Percentiles rank a stretch among this genome's conserved stretches.
These are phyloP conservation scores for Holothuria scabra DNA, from an alignment of 53 echinoderm and acorn worm genomes.

Conservation along the genomic window DNA sequence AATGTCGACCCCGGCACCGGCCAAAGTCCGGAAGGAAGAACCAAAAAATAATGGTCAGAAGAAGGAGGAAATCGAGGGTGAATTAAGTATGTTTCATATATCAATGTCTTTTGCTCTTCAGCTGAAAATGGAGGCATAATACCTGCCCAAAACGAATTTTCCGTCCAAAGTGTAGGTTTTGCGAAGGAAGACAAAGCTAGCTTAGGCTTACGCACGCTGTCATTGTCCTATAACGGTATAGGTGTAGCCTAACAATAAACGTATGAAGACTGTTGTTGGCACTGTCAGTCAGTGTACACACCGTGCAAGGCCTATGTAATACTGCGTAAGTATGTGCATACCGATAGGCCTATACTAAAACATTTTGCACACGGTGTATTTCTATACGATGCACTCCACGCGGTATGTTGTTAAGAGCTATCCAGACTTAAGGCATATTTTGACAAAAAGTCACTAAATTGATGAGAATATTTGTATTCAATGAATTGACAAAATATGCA, in stretches of 20 bases:
- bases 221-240: conserved; percentile 52
- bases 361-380: too few species aligned
- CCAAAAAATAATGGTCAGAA: conserved; percentile 97
- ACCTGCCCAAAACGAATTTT: conserved; percentile 10
- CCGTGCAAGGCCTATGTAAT: too few species aligned
- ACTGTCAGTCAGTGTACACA: too few species aligned
- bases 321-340: too few species aligned
- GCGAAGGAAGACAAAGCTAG: conserved; percentile 42
- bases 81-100: conserved; percentile 47
- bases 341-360: too few species aligned
- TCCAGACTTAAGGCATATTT: too few species aligned
- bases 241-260: neutral
- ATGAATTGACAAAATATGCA: too few species aligned
- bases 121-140: neutral
- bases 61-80: conserved; percentile 88
- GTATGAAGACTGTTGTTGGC: too few species aligned
- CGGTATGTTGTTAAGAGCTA: too few species aligned
- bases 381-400: too few species aligned
- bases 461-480: too few species aligned
- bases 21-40: conserved; percentile 99
- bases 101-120: conserved; percentile 1
- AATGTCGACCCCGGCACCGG: conserved; percentile 85
- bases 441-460: too few species aligned
- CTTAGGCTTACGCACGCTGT: conserved; percentile 29
- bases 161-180: conserved; percentile 35